Conservation (phyloP, 2,888 invertebrate species). For the Catocala nupta region DNA sequence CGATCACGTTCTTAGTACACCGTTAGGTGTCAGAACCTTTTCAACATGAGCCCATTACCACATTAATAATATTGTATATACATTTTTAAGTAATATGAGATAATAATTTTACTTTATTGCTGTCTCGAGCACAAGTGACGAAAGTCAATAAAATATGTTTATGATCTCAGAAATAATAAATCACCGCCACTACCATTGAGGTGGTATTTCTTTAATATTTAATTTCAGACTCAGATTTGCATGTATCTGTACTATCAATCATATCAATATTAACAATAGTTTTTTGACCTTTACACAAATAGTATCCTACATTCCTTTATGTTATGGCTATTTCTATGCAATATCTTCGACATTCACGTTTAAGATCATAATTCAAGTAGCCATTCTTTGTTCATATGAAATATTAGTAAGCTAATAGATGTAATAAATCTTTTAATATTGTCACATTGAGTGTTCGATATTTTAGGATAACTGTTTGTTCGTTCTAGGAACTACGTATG, state of each 20-base stretch:
- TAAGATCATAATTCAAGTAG: conserved; percentile 40
- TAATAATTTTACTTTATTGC: conserved; percentile 43
- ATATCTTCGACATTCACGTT: not conserved
- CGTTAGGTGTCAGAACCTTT: conserved; percentile 38
- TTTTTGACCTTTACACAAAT: conserved; percentile 8
- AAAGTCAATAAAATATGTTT: conserved; percentile 39
- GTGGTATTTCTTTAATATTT: conserved; percentile 11
- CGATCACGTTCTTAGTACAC: conserved; percentile 6
- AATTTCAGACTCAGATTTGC: conserved; percentile 21
- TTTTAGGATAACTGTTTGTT: conserved; percentile 62
- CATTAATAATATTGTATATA: conserved; percentile 26
- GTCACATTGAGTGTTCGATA: conserved; percentile 47
- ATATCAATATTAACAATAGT: not conserved
- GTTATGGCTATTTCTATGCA: not conserved
- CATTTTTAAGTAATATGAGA: conserved; percentile 27
- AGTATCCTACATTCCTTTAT: conserved; percentile 5
- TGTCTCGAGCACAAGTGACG: conserved; percentile 36
- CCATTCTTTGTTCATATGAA: conserved; percentile 42
- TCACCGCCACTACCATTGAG: conserved; percentile 7
- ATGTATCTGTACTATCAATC: conserved; percentile 6
- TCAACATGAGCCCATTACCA: conserved; percentile 11
- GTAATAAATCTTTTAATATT: conserved; percentile 48
- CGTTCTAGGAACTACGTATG: conserved; percentile 76
- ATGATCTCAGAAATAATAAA: conserved; percentile 17
- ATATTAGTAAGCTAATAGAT: conserved; percentile 41